A percentile compares a stretch with the other conserved stretches of the same genome.
Evolutionary conservation across 2,797 vertebrate species (phyloP).

Genomic region (Triplophysa yarkandensis): DNA sequence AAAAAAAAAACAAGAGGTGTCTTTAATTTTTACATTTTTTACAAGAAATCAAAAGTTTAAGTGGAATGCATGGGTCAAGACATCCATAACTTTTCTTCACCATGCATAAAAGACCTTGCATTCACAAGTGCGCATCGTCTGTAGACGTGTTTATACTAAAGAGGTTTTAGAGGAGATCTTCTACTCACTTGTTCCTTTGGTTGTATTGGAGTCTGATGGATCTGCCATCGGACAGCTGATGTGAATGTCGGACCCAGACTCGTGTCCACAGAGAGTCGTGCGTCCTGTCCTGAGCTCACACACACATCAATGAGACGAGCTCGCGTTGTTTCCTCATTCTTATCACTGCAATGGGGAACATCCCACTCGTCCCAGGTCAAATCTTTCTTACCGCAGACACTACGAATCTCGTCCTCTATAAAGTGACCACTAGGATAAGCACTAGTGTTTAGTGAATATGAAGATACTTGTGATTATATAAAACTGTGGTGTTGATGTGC

Average conservation of each 20-base stretch:
- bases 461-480: background rate
- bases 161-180: background rate
- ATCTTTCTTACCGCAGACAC: background rate
- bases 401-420: too few relatives aligned
- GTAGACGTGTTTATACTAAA: background rate
- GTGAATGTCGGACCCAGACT: background rate
- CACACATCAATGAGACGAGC: background rate
- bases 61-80: too few relatives aligned
- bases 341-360: constrained; percentile 34
- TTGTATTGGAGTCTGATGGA: rapidly evolving
- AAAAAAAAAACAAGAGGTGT: too few relatives aligned
- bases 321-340: constrained; percentile 64
- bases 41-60: too few relatives aligned
- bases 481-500: background rate
- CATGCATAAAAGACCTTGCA: too few relatives aligned
- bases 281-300: background rate
- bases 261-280: background rate
- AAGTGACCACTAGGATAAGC: too few relatives aligned
- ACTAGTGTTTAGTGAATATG: background rate
- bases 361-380: constrained; percentile 54
- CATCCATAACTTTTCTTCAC: too few relatives aligned
- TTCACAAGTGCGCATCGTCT: background rate
- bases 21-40: too few relatives aligned
- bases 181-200: background rate
- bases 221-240: constrained; percentile 35